Conservation (phyloP, 2,888 invertebrate species). For the Chloroclysta siterata region DNA sequence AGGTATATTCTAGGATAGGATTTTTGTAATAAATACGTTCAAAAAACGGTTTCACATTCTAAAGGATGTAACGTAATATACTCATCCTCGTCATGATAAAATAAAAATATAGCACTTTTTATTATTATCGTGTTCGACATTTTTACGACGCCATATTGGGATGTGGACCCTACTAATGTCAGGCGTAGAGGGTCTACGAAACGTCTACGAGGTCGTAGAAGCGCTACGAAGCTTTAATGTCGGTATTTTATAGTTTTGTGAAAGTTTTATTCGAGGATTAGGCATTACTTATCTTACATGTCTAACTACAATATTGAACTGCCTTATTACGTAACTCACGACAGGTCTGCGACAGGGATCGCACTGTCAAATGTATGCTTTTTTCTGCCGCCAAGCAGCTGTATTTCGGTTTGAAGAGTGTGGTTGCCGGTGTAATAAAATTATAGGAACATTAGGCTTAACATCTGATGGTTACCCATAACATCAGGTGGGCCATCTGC, state of each 20-base stretch:
- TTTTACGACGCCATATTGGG: conserved; percentile 41
- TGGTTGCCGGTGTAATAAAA: too few relatives aligned
- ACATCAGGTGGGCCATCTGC: too few relatives aligned
- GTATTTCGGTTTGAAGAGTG: too few relatives aligned
- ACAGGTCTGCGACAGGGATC: too few relatives aligned
- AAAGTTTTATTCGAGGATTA: conserved; percentile 10
- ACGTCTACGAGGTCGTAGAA: conserved; percentile 35
- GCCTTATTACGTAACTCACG: too few relatives aligned
- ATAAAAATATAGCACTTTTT: conserved; percentile 36
- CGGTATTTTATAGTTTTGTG: conserved; percentile 16
- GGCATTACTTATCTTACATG: neutral
- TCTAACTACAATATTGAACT: neutral
- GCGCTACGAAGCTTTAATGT: conserved; percentile 30
- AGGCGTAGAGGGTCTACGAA: conserved; percentile 32
- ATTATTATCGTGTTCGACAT: conserved; percentile 46
- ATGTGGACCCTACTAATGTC: conserved; percentile 30
- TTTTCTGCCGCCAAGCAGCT: too few relatives aligned
- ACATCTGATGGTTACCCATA: too few relatives aligned
- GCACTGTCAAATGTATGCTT: too few relatives aligned
- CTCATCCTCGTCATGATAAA: conserved; percentile 29
- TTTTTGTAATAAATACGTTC: neutral
- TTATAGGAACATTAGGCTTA: too few relatives aligned
- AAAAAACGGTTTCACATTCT: neutral
- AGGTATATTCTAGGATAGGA: too few relatives aligned
- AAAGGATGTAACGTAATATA: conserved; percentile 1